Base-by-base conservation (phyloP, 2,888 invertebrate genomes). In the Thera obeliscata region DNA sequence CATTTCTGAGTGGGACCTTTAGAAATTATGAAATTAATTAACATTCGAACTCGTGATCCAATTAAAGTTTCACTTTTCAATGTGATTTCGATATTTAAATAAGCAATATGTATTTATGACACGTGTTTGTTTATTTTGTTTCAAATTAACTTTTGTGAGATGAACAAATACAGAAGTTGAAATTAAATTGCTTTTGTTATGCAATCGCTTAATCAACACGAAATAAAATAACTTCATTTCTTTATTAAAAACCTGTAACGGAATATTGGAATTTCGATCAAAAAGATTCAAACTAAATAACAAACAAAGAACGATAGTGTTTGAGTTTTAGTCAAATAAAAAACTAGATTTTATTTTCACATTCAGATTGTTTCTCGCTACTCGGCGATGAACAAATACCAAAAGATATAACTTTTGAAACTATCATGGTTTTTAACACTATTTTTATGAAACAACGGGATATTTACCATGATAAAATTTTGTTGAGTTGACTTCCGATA, bases 1-100 rank as follows among this genome's bases (percentile, higher is more conserved):
- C 4, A 56, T 56, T 62, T 52, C 56, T 61, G 8, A 35, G 49
- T 33, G 48, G 3, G 35, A 46, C n/a, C 35, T 46, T 57, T 54
- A 46, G 38, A 58, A 55, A 48, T 50, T 11, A 12, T 7, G 41
- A 62, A 67, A 67, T 62, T 67, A 62, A 67, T 62, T 67, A 64
- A 62, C 49, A 61, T 58, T 56, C 52, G 41, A 65, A 38, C 48
- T 62, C 55, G 54, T 12, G 33, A 61, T n/a, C 36, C 62, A 62
- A 61, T 66, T 61, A 61, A 41, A 56, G 60, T 57, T 61, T 49
- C 41, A 41, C 41, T 33, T 54, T 62, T 61, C 56, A 61, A 68
- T 60, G 50, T 46, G 12, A 52, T 55, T 55, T 58, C 49, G n/a
- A 59, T 67, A 58, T 52, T 61, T 43, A n/a, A 56, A 66, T 56